phyloP scores from a whole-genome alignment of 2,113 vertebrate species.

The Chamaetylas fuelleborni region DNA sequence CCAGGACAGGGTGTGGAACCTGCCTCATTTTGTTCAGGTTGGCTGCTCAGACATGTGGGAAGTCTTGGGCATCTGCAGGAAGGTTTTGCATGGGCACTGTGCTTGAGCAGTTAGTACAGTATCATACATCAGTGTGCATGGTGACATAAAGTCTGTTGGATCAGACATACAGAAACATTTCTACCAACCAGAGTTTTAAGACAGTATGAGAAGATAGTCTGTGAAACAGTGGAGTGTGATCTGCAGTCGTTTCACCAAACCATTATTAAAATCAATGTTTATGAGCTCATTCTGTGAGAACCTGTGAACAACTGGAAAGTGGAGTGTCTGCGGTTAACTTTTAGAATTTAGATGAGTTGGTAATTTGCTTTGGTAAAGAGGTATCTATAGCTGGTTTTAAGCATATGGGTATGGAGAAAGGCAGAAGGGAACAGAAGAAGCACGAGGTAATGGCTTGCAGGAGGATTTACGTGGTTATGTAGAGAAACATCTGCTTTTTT shows the following conservation, averaged over 20 bases:
- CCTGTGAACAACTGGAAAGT: neutral
- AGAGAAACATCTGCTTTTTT: neutral
- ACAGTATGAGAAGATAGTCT: neutral
- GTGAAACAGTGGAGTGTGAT: neutral
- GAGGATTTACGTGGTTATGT: neutral
- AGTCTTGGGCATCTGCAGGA: rapidly evolving
- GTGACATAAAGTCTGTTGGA: rapidly evolving
- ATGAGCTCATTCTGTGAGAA: neutral
- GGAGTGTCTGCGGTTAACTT: neutral
- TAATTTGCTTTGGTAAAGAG: neutral
- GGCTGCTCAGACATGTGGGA: rapidly evolving
- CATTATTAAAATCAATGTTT: neutral
- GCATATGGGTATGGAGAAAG: neutral
- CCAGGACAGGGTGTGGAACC: neutral
- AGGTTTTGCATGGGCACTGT: neutral
- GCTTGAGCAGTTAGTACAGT: neutral
- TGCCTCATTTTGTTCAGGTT: neutral
- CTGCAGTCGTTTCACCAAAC: neutral
- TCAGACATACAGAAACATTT: neutral
- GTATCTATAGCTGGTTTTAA: neutral
- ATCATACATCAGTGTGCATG: neutral
- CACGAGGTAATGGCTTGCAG: neutral
- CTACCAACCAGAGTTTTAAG: neutral
- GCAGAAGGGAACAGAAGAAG: neutral
- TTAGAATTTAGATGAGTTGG: neutral